These are phyloP conservation scores for Calidris pygmaea DNA, from an alignment of 2,113 vertebrate genomes.

Conservation along the genomic window DNA sequence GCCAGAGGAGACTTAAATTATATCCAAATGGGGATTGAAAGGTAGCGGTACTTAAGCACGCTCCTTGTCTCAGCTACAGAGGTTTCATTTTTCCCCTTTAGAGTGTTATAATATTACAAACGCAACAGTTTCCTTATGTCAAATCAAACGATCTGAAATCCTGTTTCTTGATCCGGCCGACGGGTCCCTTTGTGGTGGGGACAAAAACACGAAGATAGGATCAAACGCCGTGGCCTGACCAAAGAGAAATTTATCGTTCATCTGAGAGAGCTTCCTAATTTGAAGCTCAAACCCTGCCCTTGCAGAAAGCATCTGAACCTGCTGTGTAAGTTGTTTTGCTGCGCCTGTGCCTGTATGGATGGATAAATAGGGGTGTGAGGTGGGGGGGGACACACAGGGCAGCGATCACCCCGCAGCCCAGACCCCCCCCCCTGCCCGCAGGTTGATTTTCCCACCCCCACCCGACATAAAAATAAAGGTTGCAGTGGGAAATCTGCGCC, in stretches of 20 bases:
- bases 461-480: too few relatives aligned
- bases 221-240: not conserved
- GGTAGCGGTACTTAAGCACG: not conserved
- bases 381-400: not conserved
- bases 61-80: conserved; percentile 30
- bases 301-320: not conserved
- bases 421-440: too few relatives aligned
- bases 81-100: conserved; percentile 24
- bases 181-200: not conserved
- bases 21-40: conserved; percentile 35
- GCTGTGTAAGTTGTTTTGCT: not conserved
- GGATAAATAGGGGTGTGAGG: not conserved
- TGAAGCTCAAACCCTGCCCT: not conserved
- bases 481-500: too few relatives aligned
- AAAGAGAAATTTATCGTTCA: conserved; percentile 25
- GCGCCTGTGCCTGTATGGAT: not conserved
- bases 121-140: conserved; percentile 16
- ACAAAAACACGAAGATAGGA: not conserved
- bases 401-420: rapidly evolving
- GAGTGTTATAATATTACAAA: conserved; percentile 34
- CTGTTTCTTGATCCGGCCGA: conserved; percentile 5
- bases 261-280: not conserved
- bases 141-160: conserved; percentile 35
- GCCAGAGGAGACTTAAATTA: conserved; percentile 40
- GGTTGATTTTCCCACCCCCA: too few relatives aligned